Evolutionary conservation across 2,113 vertebrate genomes (phyloP).

Genomic region (Gyps fulvus): DNA sequence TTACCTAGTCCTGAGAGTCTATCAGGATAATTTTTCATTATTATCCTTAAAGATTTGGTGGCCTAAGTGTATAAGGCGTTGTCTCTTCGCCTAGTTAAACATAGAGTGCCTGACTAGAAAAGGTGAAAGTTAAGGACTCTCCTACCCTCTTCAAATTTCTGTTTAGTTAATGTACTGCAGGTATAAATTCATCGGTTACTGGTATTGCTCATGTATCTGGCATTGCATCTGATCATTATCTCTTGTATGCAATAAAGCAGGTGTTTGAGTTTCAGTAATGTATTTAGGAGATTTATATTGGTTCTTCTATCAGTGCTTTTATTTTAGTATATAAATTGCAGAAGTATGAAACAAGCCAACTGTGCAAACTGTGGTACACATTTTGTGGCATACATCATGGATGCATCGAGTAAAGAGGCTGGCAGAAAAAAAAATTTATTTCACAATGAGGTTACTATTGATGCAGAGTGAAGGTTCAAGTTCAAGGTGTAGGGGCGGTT

Average conservation of each 20-base stretch:
- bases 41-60: background rate
- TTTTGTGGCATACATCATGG: background rate
- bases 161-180: background rate
- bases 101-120: background rate
- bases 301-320: background rate
- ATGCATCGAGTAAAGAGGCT: background rate
- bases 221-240: background rate
- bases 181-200: background rate
- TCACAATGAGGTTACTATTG: rapidly evolving
- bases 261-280: background rate
- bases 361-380: background rate
- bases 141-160: background rate
- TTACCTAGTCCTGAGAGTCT: background rate
- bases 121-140: background rate
- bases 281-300: background rate
- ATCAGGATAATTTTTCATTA: background rate
- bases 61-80: background rate
- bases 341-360: background rate
- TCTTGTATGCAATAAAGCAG: background rate
- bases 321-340: background rate
- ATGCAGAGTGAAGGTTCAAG: background rate
- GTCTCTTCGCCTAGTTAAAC: background rate
- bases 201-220: background rate
- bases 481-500: background rate
- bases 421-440: background rate